Percentiles rank a stretch among this genome's conserved stretches.
These are phyloP conservation scores for Macrosteles quadrilineatus DNA, from an alignment of 1,140 invertebrate genomes.

Conservation along the genomic window DNA sequence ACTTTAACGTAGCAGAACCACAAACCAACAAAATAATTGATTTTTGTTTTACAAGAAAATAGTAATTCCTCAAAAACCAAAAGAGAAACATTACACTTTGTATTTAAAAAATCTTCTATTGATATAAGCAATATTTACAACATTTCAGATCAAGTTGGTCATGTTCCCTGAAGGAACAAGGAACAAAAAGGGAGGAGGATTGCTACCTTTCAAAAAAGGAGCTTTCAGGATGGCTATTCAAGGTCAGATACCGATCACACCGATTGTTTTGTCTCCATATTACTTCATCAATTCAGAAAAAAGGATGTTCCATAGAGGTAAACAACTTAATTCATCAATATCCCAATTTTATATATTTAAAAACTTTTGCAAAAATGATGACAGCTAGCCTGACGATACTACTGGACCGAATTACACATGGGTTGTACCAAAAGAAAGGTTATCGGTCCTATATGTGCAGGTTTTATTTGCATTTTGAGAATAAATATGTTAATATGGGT, in stretches of 20 bases:
- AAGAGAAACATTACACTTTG: too few species aligned
- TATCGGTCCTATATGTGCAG: too few species aligned
- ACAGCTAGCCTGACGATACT: too few species aligned
- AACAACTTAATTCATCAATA: constrained; percentile 21
- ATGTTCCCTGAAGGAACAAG: constrained; percentile 63
- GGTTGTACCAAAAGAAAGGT: not conserved
- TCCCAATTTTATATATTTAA: not conserved
- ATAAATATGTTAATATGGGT: not conserved
- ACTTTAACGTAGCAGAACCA: too few species aligned
- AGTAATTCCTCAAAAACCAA: too few species aligned
- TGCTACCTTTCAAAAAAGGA: constrained; percentile 66
- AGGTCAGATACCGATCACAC: constrained; percentile 68
- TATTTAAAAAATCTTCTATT: too few species aligned
- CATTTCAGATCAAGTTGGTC: constrained; percentile 60
- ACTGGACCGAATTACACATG: too few species aligned
- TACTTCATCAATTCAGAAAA: constrained; percentile 58
- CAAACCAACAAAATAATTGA: too few species aligned
- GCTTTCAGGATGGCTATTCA: constrained; percentile 73
- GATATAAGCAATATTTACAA: too few species aligned
- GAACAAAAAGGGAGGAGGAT: constrained; percentile 44
- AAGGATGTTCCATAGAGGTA: constrained; percentile 55
- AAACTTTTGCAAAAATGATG: not conserved
- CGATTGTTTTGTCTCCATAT: constrained; percentile 70
- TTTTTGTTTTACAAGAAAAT: too few species aligned
- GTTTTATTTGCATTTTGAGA: too few species aligned